These are phyloP conservation scores for Bedellia somnulentella DNA, from an alignment of 2,888 invertebrate species.

Conservation along the genomic window DNA sequence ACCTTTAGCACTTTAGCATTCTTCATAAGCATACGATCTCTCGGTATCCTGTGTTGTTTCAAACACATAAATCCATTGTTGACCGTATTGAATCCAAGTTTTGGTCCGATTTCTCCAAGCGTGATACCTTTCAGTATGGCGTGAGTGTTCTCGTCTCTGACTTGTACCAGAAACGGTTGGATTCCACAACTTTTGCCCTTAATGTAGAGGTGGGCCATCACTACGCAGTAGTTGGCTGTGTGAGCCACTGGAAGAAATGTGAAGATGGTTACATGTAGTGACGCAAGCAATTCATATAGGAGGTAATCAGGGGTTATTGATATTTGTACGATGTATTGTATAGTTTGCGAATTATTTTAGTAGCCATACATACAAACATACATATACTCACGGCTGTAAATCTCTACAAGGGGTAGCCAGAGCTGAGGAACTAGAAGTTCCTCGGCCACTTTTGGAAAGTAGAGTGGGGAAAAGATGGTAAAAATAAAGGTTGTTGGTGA, in stretches of 20 bases:
- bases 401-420: too few relatives aligned
- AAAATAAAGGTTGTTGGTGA: too few relatives aligned
- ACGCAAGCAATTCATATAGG: too few relatives aligned
- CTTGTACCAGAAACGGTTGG: constrained; percentile 89
- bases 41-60: constrained; percentile 81
- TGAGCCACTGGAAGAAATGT: constrained; percentile 75
- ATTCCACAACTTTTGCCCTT: constrained; percentile 80
- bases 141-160: constrained; percentile 88
- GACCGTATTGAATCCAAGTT: constrained; percentile 84
- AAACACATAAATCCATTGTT: constrained; percentile 94
- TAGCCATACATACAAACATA: too few relatives aligned
- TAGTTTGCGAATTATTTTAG: too few relatives aligned
- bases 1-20: constrained; percentile 77
- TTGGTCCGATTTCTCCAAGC: constrained; percentile 92
- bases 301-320: too few relatives aligned
- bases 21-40: constrained; percentile 90
- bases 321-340: too few relatives aligned
- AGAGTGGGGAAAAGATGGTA: too few relatives aligned
- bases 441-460: too few relatives aligned
- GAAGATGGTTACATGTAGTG: too few relatives aligned
- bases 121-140: constrained; percentile 83
- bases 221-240: constrained; percentile 86
- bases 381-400: too few relatives aligned
- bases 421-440: too few relatives aligned
- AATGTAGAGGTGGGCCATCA: constrained; percentile 88